Evolutionary conservation across 2,797 vertebrate genomes (phyloP).

Genomic region (Schizothorax lantsangensis): DNA sequence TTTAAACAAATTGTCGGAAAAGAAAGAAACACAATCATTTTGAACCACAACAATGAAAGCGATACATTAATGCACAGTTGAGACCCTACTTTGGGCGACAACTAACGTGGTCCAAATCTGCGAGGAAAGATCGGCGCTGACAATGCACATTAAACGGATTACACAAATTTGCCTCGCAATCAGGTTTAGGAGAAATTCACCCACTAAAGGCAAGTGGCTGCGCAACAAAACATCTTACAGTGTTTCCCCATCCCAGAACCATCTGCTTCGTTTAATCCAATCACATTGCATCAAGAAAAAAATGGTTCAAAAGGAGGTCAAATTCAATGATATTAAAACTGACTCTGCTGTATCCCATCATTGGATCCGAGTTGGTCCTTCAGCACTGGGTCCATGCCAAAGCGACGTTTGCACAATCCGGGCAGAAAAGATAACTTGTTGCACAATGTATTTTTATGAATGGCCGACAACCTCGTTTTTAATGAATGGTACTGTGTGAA

Average conservation of each 20-base stretch:
- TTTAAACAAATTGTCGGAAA: not conserved
- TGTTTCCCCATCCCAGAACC: constrained; percentile 57
- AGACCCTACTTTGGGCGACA: not conserved
- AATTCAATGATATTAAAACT: constrained; percentile 61
- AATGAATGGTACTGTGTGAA: constrained; percentile 62
- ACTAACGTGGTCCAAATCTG: constrained; percentile 62
- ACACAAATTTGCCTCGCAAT: constrained; percentile 65
- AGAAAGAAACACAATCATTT: not conserved
- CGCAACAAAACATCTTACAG: constrained; percentile 52
- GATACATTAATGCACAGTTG: not conserved
- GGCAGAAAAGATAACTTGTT: constrained; percentile 27
- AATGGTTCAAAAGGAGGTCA: constrained; percentile 62
- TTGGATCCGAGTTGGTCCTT: constrained; percentile 37
- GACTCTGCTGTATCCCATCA: constrained; percentile 42
- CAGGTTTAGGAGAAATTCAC: constrained; percentile 63
- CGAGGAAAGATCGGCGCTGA: constrained; percentile 61
- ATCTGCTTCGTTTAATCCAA: constrained; percentile 67
- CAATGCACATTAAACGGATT: constrained; percentile 69
- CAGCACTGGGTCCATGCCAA: constrained; percentile 46
- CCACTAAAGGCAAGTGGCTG: constrained; percentile 54
- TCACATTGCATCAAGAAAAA: constrained; percentile 53
- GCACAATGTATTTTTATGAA: constrained; percentile 65
- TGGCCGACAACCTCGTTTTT: constrained; percentile 53
- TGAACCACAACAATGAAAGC: not conserved
- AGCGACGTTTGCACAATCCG: not conserved